These are phyloP conservation scores for Erynnis tages DNA, from an alignment of 2,888 invertebrate genomes.

Conservation along the genomic window DNA sequence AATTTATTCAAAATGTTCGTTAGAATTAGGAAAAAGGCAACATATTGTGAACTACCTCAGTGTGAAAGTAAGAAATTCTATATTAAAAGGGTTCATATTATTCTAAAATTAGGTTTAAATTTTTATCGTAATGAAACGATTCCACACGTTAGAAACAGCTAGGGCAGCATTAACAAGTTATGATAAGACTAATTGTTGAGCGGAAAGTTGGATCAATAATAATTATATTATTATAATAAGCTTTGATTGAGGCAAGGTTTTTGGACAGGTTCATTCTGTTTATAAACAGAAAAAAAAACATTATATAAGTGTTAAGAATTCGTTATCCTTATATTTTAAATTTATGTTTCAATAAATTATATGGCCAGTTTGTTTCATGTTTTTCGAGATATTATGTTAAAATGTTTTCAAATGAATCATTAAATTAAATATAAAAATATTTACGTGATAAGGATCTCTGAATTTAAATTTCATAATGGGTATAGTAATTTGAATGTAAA, in stretches of 20 bases:
- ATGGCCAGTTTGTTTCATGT: no score
- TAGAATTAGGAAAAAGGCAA: slow-evolving; percentile 13
- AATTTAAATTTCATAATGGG: no score
- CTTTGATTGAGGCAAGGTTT: neutral
- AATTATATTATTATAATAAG: neutral
- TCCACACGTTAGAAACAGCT: slow-evolving; percentile 19
- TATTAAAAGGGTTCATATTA: slow-evolving; percentile 19
- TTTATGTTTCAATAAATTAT: no score
- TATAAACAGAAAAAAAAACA: neutral
- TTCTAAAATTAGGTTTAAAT: slow-evolving; percentile 20
- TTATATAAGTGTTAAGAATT: neutral
- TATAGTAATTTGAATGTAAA: no score
- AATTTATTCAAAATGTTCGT: slow-evolving; percentile 1
- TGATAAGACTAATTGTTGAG: neutral
- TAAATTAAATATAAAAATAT: no score
- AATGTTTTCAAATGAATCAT: no score
- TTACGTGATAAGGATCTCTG: neutral
- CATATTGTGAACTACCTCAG: slow-evolving; percentile 22
- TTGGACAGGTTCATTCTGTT: neutral
- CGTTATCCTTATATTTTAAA: no score
- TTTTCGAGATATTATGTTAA: no score
- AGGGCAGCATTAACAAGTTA: slow-evolving; percentile 1
- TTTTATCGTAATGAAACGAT: slow-evolving; percentile 5
- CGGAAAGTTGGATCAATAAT: neutral
- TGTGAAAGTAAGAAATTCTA: slow-evolving; percentile 10